These are phyloP conservation scores for Horisme vitalbata DNA, from an alignment of 2,888 invertebrate species.

Conservation along the genomic window DNA sequence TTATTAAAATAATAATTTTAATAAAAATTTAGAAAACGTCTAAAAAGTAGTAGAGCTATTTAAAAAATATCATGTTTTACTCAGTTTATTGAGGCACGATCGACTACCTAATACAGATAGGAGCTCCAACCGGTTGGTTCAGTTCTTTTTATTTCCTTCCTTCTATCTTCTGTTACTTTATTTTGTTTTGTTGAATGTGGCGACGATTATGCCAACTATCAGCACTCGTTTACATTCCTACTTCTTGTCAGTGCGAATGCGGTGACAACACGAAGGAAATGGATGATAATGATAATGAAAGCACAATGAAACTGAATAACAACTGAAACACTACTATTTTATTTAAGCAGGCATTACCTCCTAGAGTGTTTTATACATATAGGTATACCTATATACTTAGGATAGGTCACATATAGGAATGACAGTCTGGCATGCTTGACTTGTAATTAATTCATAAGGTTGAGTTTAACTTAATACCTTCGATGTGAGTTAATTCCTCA, in stretches of 20 bases:
- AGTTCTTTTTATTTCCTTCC: conserved; percentile 23
- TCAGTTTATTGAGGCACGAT: conserved; percentile 7
- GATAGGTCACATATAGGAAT: too few relatives aligned
- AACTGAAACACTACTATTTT: conserved; percentile 1
- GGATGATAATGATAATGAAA: conserved; percentile 10
- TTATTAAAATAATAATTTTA: conserved; percentile 8
- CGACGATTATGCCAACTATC: conserved; percentile 22
- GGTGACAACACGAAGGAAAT: conserved; percentile 18
- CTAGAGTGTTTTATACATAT: too few relatives aligned
- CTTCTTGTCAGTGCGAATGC: conserved; percentile 12
- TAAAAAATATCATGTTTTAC: conserved; percentile 1
- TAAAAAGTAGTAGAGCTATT: conserved; percentile 1
- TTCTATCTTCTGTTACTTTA: conserved; percentile 19
- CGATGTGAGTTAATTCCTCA: too few relatives aligned
- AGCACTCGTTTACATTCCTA: conserved; percentile 15
- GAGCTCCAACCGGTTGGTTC: conserved; percentile 14
- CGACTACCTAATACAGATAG: conserved; percentile 21
- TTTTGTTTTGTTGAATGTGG: conserved; percentile 24
- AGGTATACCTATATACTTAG: too few relatives aligned
- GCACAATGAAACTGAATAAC: conserved; percentile 11
- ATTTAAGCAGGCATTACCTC: too few relatives aligned
- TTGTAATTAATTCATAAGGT: too few relatives aligned
- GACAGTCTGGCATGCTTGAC: too few relatives aligned
- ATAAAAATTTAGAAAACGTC: conserved; percentile 3
- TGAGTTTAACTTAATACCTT: too few relatives aligned